Percentiles rank a stretch among this genome's conserved stretches.
Conservation (phyloP, 1,140 invertebrate species). For the Macrocentrus cingulum region DNA sequence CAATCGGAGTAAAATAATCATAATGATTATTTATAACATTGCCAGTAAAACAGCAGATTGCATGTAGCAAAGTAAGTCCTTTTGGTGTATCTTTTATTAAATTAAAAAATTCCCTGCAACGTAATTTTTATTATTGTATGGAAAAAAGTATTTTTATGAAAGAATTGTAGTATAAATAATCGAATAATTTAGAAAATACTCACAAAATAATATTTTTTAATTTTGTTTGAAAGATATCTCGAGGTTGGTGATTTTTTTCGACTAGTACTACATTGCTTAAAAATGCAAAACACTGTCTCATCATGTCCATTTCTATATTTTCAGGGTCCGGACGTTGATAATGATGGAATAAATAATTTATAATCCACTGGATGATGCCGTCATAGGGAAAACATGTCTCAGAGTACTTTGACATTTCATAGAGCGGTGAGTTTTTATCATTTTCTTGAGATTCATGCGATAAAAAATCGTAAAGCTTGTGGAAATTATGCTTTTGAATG, state of each 20-base stretch:
- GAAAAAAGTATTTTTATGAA: neutral
- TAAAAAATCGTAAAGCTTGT: neutral
- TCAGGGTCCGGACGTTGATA: slow-evolving; percentile 8
- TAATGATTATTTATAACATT: slow-evolving; percentile 37
- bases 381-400: slow-evolving; percentile 42
- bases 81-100: neutral
- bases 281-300: slow-evolving; percentile 43
- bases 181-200: too few species aligned
- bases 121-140: too few species aligned
- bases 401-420: slow-evolving; percentile 24
- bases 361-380: slow-evolving; percentile 35
- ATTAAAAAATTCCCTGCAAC: neutral
- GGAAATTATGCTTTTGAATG: too few species aligned
- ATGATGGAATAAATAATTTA: slow-evolving; percentile 26
- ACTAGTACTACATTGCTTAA: slow-evolving; percentile 45
- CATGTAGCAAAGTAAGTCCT: neutral
- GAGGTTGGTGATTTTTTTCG: slow-evolving; percentile 25
- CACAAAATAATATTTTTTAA: slow-evolving; percentile 41
- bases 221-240: slow-evolving; percentile 26
- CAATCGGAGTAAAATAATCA: slow-evolving; percentile 24
- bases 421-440: slow-evolving; percentile 15
- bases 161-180: too few species aligned
- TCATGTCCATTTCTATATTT: slow-evolving; percentile 36
- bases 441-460: neutral
- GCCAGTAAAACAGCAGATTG: slow-evolving; percentile 31